Conservation (phyloP, 2,113 vertebrate species). For the Chinchilla lanigera region DNA sequence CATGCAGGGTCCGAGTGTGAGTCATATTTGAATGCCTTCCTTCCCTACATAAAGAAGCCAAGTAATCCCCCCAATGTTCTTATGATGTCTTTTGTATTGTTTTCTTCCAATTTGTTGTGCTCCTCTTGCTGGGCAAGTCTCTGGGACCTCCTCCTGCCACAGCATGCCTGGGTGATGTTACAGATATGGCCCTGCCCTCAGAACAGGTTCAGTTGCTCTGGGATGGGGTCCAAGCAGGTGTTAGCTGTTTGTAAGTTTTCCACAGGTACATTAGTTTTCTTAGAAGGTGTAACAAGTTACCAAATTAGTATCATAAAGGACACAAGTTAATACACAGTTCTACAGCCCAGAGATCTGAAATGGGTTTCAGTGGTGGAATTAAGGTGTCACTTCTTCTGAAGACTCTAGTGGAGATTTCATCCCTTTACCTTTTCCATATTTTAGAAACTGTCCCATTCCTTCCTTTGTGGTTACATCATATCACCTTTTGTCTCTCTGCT, state of each 20-base stretch:
- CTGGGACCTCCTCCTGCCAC: not conserved
- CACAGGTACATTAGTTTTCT: not conserved
- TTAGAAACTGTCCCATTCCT: not conserved
- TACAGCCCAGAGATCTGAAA: not conserved
- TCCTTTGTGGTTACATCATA: not conserved
- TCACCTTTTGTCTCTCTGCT: not conserved
- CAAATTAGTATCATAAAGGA: not conserved
- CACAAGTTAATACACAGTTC: not conserved
- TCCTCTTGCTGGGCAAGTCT: not conserved
- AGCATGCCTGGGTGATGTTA: not conserved
- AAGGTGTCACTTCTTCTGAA: not conserved
- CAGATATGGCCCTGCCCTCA: not conserved
- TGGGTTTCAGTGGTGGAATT: not conserved
- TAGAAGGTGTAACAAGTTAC: not conserved
- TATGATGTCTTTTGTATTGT: fast-evolving
- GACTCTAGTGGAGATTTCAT: not conserved
- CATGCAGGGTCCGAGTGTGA: not conserved
- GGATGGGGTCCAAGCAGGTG: not conserved
- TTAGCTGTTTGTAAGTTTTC: not conserved
- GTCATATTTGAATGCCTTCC: not conserved
- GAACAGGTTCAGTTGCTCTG: not conserved
- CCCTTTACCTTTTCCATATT: not conserved
- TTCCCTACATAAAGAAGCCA: not conserved
- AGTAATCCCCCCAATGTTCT: not conserved
- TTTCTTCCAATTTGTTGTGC: not conserved